A percentile compares a stretch with the other conserved stretches of the same genome.
phyloP scores from a whole-genome alignment of 1,140 invertebrate genomes.

The Charaxes varanes region DNA sequence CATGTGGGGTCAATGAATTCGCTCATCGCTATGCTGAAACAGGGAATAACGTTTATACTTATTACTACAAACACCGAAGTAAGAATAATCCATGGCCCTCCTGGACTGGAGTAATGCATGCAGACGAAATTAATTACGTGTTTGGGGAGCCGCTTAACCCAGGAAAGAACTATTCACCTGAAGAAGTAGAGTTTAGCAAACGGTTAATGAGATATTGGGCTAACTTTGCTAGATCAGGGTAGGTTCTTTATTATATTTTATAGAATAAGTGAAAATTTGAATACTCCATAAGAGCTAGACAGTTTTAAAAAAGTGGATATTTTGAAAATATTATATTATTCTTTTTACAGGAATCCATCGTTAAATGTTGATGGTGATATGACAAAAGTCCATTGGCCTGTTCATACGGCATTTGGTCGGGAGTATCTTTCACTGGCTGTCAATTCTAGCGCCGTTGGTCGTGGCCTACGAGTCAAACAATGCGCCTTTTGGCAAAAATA shows the following conservation, averaged over 20 bases:
- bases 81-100: conserved; percentile 91
- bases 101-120: conserved; percentile 97
- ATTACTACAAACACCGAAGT: conserved; percentile 94
- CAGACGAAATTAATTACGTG: conserved; percentile 95
- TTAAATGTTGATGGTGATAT: conserved; percentile 78
- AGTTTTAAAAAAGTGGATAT: too few relatives aligned
- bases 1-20: conserved; percentile 95
- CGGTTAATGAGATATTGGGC: conserved; percentile 96
- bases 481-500: conserved; percentile 98
- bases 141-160: conserved; percentile 94
- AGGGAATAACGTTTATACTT: conserved; percentile 94
- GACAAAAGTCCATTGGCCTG: conserved; percentile 86
- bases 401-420: conserved; percentile 86
- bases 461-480: conserved; percentile 90
- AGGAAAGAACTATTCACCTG: conserved; percentile 83
- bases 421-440: conserved; percentile 90
- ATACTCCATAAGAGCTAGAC: too few relatives aligned
- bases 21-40: conserved; percentile 90
- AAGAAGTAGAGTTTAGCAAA: conserved; percentile 87
- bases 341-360: conserved; percentile 77
- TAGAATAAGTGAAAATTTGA: too few relatives aligned
- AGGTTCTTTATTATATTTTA: conserved; percentile 40
- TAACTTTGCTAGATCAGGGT: conserved; percentile 96
- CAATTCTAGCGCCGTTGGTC: conserved; percentile 86
- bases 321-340: conserved; percentile 8